Evolutionary conservation across 2,113 vertebrate species (phyloP).

Genomic region (Gavia stellata): DNA sequence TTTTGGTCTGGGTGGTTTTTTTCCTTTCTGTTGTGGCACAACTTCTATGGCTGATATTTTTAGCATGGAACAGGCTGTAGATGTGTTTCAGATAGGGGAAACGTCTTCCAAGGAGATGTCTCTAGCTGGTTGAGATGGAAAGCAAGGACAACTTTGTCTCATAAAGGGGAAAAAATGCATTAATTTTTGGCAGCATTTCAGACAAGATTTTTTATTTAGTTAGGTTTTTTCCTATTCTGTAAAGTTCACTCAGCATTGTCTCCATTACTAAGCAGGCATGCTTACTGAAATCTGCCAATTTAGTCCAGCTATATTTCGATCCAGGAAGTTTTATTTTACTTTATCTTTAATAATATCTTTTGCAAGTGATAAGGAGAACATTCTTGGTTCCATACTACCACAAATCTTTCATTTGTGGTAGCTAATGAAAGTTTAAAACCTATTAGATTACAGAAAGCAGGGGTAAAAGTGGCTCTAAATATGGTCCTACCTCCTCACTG

Average conservation of each 20-base stretch:
- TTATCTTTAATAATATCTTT: not conserved
- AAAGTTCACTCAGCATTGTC: conserved; percentile 37
- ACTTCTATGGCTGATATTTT: not conserved
- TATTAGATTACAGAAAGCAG: not conserved
- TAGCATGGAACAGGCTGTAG: not conserved
- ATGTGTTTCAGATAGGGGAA: not conserved
- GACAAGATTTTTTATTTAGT: conserved; percentile 33
- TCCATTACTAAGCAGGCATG: conserved; percentile 39
- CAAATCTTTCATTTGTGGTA: conserved; percentile 43
- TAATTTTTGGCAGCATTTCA: conserved; percentile 46
- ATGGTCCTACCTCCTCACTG: not conserved
- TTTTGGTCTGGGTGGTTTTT: not conserved
- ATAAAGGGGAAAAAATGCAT: not conserved
- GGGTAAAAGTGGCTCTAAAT: conserved; percentile 3
- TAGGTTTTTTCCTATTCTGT: not conserved
- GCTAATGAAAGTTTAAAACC: conserved; percentile 39
- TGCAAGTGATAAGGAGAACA: not conserved
- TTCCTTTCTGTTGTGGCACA: not conserved
- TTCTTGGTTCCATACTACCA: not conserved
- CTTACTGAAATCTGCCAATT: conserved; percentile 41
- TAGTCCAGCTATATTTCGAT: conserved; percentile 38
- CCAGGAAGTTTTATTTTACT: conserved; percentile 28
- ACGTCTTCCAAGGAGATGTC: not conserved
- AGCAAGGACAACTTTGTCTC: not conserved
- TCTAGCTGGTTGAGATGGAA: not conserved